Conservation (phyloP, 2,113 vertebrate genomes). For the Panthera leo region DNA sequence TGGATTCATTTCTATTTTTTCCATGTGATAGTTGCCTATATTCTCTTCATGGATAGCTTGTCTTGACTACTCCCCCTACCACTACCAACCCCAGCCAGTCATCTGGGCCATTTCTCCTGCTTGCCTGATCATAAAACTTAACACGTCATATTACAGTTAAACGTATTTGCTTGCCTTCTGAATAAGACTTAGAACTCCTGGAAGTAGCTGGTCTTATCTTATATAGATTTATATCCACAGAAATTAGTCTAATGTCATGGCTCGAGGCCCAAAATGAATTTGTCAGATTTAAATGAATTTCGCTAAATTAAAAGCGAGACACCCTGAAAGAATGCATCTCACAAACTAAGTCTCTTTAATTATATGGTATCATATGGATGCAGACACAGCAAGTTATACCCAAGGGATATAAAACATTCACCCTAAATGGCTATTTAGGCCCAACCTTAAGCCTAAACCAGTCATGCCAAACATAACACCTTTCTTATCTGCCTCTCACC, state of each 20-base stretch:
- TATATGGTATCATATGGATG: background rate
- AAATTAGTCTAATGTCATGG: background rate
- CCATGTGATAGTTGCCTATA: background rate
- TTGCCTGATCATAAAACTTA: background rate
- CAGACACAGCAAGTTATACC: slow-evolving; percentile 30
- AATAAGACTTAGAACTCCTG: background rate
- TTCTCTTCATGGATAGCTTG: background rate
- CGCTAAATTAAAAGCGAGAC: slow-evolving; percentile 33
- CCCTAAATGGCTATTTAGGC: slow-evolving; percentile 50
- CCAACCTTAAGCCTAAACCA: slow-evolving; percentile 45
- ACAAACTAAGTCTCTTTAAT: slow-evolving; percentile 1
- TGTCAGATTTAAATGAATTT: slow-evolving; percentile 34
- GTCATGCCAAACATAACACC: slow-evolving; percentile 77
- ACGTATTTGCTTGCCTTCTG: background rate
- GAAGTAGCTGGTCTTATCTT: background rate
- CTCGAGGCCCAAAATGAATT: background rate
- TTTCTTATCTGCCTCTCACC: slow-evolving; percentile 77
- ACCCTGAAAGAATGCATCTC: background rate
- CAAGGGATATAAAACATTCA: background rate
- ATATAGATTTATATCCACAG: background rate
- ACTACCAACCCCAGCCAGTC: background rate
- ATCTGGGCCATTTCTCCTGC: background rate
- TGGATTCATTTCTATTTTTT: background rate
- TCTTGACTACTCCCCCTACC: background rate
- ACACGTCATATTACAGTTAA: background rate